These are phyloP conservation scores for Drosophila cyrtoloma DNA, from an alignment of 2,888 invertebrate species.

Conservation along the genomic window DNA sequence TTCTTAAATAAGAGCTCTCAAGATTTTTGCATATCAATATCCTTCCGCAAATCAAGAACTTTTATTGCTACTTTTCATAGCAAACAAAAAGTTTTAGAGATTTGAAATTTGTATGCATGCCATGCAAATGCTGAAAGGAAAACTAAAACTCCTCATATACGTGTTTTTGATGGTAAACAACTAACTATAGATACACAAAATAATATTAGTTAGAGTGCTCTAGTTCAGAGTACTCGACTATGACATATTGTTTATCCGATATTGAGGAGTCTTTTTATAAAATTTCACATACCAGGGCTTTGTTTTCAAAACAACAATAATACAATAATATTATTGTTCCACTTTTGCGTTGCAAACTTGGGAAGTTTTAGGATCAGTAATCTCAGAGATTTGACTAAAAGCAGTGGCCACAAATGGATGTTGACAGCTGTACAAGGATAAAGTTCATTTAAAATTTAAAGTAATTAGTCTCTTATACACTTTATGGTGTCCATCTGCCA, in stretches of 20 bases:
- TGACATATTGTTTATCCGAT: neutral
- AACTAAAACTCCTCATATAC: slow-evolving; percentile 7
- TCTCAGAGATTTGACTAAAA: neutral
- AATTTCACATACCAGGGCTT: neutral
- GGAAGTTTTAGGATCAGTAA: neutral
- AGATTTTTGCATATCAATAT: slow-evolving; percentile 27
- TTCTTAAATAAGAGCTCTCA: neutral
- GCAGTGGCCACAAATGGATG: neutral
- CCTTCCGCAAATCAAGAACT: slow-evolving; percentile 21
- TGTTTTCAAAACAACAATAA: neutral
- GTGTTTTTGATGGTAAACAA: slow-evolving; percentile 23
- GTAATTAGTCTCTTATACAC: neutral
- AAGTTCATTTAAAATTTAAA: neutral
- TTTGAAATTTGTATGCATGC: slow-evolving; percentile 18
- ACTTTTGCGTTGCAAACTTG: neutral
- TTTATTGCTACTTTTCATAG: slow-evolving; percentile 12
- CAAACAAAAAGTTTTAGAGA: slow-evolving; percentile 5
- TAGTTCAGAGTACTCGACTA: neutral
- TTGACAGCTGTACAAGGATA: neutral
- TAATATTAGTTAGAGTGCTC: neutral
- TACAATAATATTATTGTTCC: neutral
- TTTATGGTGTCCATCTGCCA: neutral
- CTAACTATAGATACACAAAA: slow-evolving; percentile 17
- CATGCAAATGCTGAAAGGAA: neutral
- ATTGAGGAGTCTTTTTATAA: neutral